Base-by-base conservation (phyloP, 2,797 vertebrate genomes). In the Danio albolineatus region DNA sequence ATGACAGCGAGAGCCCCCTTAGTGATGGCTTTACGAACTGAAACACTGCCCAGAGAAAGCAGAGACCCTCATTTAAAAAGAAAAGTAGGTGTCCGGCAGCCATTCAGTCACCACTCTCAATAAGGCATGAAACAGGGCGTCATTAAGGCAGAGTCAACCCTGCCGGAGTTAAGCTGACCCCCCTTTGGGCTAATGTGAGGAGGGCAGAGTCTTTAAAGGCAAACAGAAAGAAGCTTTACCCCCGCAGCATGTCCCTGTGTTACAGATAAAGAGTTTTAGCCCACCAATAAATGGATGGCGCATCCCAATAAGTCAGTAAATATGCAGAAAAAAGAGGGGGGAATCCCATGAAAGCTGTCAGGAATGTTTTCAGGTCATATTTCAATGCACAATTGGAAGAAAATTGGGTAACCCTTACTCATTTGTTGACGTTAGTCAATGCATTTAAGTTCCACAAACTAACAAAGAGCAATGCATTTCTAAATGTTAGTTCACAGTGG, bases 121-220 rank as follows among this genome's bases (percentile, higher is more conserved):
- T 90, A 91, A 92, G 90, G 90, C 92, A 93, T 93, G 90, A 93
- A 92, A 94, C 91, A 87, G 88, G 81, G 81, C 89, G 86, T 90
- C 89, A 91, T 94, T 93, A 92, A 90, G 89, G 53, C 54, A 75
- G 75, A 82, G 84, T 82, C 83, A 80, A 78, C 60, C 73, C 70
- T 67, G 66, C 44, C 44, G 41, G 60, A 39, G 49, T 76, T 72
- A 82, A 67, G 61, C 73, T 70, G 71, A 70, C 79, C 73, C 78
- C 76, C 71, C 51, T 81, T 28, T 38, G 54, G 54, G 74, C 76
- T 83, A 70, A 69, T 60, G 65, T 49, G 46, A 51, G 61, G 13
- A 80, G 64, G 85, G 59, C 69, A 78, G 76, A 65, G 71, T 44
- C 57, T 79, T 84, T 80, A 65, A 80, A 84, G 57, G 61, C 65